Base-by-base conservation (phyloP, 2,797 vertebrate species). In the Phataginus tricuspis region DNA sequence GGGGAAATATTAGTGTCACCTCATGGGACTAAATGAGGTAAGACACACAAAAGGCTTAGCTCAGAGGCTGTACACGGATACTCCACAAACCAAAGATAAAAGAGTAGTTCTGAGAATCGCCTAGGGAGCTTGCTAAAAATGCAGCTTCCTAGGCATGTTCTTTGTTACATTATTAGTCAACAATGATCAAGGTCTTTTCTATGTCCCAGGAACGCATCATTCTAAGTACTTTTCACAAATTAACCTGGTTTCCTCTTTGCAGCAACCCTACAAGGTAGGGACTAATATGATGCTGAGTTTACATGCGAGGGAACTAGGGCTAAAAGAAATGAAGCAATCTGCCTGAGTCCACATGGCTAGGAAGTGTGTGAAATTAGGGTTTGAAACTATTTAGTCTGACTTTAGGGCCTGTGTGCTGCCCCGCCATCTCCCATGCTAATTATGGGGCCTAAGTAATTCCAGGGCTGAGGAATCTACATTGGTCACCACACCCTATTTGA, bases 361-460 rank as follows among this genome's bases (percentile, higher is more conserved):
- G 31, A n/a, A 94, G 49, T 49, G 37, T 77, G 27, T 42, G 19
- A 31, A 39, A 74, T 68, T 23, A 83, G 85, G 57, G 57, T 87
- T 72, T 86, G 85, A 92, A 84, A 63, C 63, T n/a, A 79, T 42
- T 57, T 85, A 71, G n/a, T 78, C 34, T 86, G n/a, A 80, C 53
- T 71, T 45, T 27, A 64, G 39, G n/a, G 29, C 15, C 61, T 57
- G 37, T 64, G 49, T 72, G n/a, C 85, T 79, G 63, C 63, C n/a
- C 9, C 8, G 16, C n/a, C 55, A 45, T 53, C 4, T 10, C n/a
- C 61, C 25, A 2, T 57, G 37, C 23, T 51, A 18, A 34, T 53
- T 57, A 25, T 12, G 37, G 71, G 25, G 27, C 5, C 25, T 19
- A 27, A 42, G 37, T 77, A 72, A 42, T 68, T 88, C 69, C 79